Base-by-base conservation (phyloP, 1,140 invertebrate genomes). In the Eumeta japonica region DNA sequence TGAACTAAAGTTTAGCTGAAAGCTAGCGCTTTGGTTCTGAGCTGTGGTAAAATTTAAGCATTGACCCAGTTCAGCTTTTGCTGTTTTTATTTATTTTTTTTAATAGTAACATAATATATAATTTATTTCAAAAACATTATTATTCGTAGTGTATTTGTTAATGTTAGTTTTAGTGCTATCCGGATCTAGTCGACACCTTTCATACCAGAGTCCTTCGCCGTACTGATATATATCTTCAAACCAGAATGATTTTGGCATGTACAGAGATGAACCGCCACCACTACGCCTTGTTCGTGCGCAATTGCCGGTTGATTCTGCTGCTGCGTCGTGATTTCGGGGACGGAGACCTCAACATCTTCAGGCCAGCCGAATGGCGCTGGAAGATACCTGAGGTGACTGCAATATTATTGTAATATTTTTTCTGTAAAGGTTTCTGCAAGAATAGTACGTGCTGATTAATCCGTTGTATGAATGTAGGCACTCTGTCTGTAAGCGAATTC, bases 321-420 rank as follows among this genome's bases (percentile, higher is more conserved):
- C 75, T 98, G 45, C 79, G 96, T 16, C 83, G 93, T 36, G 95
- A 98, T 73, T 94, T 94, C 62, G 89, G 88, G 19, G 87, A 94
- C 55, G 88, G 90, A 9, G 90, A 96, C 58, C 81, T 94, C 17
- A 94, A 97, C 65, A 94, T 94, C 39, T 98, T 98, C 80, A 82
- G 92, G 32, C 95, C 96, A 0, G 96, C 96, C 10, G 97, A 99
- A 75, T 98, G 95, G 93, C 82, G 96, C 41, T 96, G 92, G 92
- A 92, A 93, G 58, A 75, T 94, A 31, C 83, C 87, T 1, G 85
- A 88, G 77, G 84, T 85, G 20, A n/a, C n/a, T n/a, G n/a, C n/a
- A n/a, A n/a, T n/a, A n/a, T n/a, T n/a, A n/a, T 52, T 41, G 20
- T 37, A 18, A n/a, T n/a, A n/a, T n/a, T n/a, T n/a, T n/a, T n/a